Evolutionary conservation across 2,888 invertebrate species (phyloP), one percentile per base, ranked within the genome.

Genomic region (Bunonema sp.): DNA sequence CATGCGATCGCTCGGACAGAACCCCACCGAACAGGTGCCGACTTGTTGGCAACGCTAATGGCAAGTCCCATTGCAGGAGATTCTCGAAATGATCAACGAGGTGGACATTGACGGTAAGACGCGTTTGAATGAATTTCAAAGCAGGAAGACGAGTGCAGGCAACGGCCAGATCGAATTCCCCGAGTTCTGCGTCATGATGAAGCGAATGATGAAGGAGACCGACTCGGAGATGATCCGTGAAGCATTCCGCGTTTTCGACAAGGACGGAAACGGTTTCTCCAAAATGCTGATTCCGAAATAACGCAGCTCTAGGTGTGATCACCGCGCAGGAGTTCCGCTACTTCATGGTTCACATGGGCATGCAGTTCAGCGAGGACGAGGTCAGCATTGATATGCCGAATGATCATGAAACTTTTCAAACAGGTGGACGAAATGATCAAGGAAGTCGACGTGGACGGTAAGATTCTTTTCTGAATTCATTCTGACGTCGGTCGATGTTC

Each of bases 151-250:
- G n/a, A n/a, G n/a, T 31, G 15, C 7, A 10, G 12, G 8, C 33
- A 47, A 46, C 26, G 56, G 56, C 18, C 64, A 65, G 45, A 68
- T 67, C 26, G 67, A 67, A 39, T 68, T 67, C 41, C 57, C 61
- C 23, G 67, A 67, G 46, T 68, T 67, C 44, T 67, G 67, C 45
- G 60, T 65, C 19, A 67, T 67, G 67, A 67, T 67, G 67, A 67
- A 67, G 46, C 41, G 65, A 29, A 62, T 67, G 65, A 66, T 61
- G 54, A 67, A 57, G 32, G 52, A 54, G 38, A 54, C 56, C 31
- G 58, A 55, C 41, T 57, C 59, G 8, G 61, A 65, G 41, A 67
- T 67, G 67, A 67, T 67, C 40, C 49, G 67, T 23, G 67, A 67
- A 45, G 66, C 65, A 10, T 67, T 67, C 45, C 52, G 63, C 20